Conservation (phyloP, 2,113 vertebrate genomes). For the Phocoena phocoena region DNA sequence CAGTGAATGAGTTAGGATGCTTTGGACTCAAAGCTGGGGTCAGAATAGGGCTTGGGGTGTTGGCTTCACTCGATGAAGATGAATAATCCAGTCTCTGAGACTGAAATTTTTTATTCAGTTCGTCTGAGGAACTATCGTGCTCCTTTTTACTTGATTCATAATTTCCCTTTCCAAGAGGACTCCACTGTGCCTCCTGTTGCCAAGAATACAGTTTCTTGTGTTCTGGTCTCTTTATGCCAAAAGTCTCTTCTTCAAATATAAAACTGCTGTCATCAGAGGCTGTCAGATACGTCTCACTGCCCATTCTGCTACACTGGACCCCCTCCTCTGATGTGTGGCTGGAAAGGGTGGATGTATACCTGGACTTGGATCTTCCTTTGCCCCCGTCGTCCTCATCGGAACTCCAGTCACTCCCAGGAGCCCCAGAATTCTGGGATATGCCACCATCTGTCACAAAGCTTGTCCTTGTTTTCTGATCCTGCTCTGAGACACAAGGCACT, state of each 20-base stretch:
- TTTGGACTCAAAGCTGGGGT: conserved; percentile 82
- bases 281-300: conserved; percentile 92
- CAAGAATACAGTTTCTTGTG: conserved; percentile 83
- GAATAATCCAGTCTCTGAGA: conserved; percentile 92
- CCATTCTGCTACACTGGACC: conserved; percentile 82
- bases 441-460: conserved; percentile 77
- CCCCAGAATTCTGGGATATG: conserved; percentile 81
- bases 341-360: conserved; percentile 85
- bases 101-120: conserved; percentile 93
- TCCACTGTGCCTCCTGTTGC: conserved; percentile 84
- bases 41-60: conserved; percentile 86
- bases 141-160: conserved; percentile 82
- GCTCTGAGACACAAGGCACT: conserved; percentile 72
- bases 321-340: conserved; percentile 88
- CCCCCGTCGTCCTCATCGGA: conserved; percentile 86
- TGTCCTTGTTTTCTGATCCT: conserved; percentile 69
- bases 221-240: conserved; percentile 83
- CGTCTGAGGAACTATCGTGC: conserved; percentile 89
- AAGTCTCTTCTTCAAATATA: conserved; percentile 91
- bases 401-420: conserved; percentile 85
- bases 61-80: conserved; percentile 90
- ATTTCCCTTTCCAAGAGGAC: conserved; percentile 72
- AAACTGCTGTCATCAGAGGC: conserved; percentile 96
- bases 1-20: conserved; percentile 67
- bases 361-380: conserved; percentile 79